Conservation (phyloP, 2,888 invertebrate species). For the Stenchaetothrips biformis region DNA sequence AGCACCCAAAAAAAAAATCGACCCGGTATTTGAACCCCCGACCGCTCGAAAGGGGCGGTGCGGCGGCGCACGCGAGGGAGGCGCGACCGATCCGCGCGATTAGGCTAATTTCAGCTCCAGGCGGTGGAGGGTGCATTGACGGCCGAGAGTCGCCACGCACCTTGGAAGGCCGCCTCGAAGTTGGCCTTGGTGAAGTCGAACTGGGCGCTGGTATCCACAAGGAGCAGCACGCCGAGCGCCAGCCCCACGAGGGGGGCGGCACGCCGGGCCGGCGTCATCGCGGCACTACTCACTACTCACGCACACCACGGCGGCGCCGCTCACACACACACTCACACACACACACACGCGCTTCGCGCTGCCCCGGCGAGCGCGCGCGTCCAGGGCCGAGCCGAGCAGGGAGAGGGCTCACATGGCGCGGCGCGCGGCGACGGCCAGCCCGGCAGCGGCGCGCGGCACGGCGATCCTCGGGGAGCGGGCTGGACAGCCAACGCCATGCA, state of each 20-base stretch:
- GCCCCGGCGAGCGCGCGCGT: background rate
- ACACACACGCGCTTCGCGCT: no score
- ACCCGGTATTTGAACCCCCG: no score
- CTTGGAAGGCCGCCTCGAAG: constrained; percentile 18
- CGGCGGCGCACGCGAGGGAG: no score
- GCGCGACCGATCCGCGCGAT: no score
- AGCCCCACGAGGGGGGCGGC: background rate
- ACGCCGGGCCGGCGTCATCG: background rate
- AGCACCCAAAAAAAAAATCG: no score
- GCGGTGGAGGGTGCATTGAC: background rate
- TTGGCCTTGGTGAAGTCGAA: constrained; percentile 18
- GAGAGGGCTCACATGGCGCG: background rate
- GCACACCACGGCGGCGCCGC: background rate
- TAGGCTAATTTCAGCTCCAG: background rate
- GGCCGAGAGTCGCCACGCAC: background rate
- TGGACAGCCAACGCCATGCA: background rate
- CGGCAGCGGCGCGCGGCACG: background rate
- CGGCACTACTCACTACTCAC: background rate
- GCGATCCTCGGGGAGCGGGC: background rate
- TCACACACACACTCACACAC: background rate
- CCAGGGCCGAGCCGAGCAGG: background rate
- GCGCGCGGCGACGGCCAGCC: background rate
- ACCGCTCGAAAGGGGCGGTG: no score
- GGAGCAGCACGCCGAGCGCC: background rate
- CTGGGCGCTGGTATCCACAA: background rate